phyloP scores from a whole-genome alignment of 2,888 invertebrate species.

The Melikaiella ostensackeni region DNA sequence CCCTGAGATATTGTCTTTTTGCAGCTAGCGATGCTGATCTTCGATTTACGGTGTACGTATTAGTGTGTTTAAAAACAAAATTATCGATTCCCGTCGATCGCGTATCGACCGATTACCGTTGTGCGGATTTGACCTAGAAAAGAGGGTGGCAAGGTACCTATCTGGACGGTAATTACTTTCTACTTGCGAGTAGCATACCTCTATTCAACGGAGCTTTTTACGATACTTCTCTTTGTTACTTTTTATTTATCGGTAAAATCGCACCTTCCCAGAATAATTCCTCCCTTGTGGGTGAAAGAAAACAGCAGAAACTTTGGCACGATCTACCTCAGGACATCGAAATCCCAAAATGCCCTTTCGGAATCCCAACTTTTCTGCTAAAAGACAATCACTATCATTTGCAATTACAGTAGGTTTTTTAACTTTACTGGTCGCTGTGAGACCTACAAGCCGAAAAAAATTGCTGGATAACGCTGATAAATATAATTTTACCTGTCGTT shows the following conservation, averaged over 20 bases:
- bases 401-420: not conserved
- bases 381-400: not conserved
- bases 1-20: conserved; percentile 38
- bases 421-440: conserved; percentile 17
- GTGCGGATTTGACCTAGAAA: conserved; percentile 53
- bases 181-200: conserved; percentile 53
- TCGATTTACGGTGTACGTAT: conserved; percentile 11
- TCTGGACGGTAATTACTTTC: conserved; percentile 68
- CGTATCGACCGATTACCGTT: conserved; percentile 38
- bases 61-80: conserved; percentile 8
- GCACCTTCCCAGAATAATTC: conserved; percentile 37
- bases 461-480: not conserved
- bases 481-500: conserved; percentile 11
- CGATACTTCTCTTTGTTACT: conserved; percentile 48
- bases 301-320: conserved; percentile 31
- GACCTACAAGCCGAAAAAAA: conserved; percentile 16
- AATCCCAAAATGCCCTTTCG: conserved; percentile 34
- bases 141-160: conserved; percentile 58
- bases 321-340: conserved; percentile 1
- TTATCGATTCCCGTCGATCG: conserved; percentile 25
- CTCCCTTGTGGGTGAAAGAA: not conserved
- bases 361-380: conserved; percentile 20
- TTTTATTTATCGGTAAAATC: conserved; percentile 52
- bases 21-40: conserved; percentile 21
- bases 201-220: conserved; percentile 50